These are phyloP conservation scores for Ophioderma brevispina DNA, from an alignment of 35 echinoderm and acorn worm genomes.

Conservation along the genomic window DNA sequence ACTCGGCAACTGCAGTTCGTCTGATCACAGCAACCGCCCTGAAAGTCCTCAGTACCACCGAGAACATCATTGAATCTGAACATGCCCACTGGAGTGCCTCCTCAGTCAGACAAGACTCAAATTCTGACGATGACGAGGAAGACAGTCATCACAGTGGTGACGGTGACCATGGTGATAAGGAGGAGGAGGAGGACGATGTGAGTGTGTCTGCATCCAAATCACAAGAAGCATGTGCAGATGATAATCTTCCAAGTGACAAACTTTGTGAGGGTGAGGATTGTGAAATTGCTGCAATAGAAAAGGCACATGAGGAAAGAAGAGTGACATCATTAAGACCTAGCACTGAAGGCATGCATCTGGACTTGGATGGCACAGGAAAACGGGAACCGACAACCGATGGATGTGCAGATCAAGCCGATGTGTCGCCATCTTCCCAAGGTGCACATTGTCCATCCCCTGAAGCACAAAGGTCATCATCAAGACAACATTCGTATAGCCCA, in stretches of 20 bases:
- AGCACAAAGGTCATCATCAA: neutral
- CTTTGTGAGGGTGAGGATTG: neutral
- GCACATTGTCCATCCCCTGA: neutral
- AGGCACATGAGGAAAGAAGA: neutral
- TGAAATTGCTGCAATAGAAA: neutral
- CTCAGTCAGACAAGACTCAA: neutral
- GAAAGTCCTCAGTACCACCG: slow-evolving; percentile 87
- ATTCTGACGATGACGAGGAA: neutral
- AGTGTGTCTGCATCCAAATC: neutral
- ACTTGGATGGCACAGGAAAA: neutral
- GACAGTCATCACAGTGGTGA: neutral
- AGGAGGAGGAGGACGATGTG: too few species aligned
- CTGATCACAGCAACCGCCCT: slow-evolving; percentile 97
- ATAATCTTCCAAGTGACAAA: neutral
- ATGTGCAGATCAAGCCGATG: neutral
- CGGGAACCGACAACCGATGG: neutral
- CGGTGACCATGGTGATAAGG: too few species aligned
- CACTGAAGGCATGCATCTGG: neutral
- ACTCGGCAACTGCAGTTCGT: slow-evolving; percentile 86
- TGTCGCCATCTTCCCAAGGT: neutral
- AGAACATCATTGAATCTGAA: slow-evolving; percentile 82
- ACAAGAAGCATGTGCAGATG: neutral
- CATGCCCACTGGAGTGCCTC: slow-evolving; percentile 9
- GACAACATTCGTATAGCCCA: neutral
- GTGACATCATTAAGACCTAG: neutral